Evolutionary conservation across 2,113 vertebrate genomes (phyloP).

Genomic region (Cricetomys ansorgei): DNA sequence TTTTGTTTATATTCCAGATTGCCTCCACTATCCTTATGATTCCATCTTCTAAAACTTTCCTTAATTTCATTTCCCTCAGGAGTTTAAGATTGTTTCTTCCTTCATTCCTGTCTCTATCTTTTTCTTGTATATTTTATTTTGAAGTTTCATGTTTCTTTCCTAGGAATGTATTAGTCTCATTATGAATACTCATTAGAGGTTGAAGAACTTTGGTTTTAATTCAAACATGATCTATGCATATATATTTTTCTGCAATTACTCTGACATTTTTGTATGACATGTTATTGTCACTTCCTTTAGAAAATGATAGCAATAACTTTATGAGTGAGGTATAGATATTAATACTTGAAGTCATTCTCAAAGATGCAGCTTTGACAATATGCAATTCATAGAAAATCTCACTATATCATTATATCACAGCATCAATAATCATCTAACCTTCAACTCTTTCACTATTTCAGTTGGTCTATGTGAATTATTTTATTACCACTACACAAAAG

Average conservation of each 20-base stretch:
- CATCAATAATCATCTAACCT: background rate
- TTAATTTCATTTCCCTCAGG: background rate
- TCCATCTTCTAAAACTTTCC: background rate
- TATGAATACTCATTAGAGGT: background rate
- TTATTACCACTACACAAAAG: background rate
- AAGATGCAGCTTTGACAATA: background rate
- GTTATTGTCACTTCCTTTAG: background rate
- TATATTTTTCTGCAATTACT: background rate
- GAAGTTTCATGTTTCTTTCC: background rate
- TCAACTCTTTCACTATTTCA: background rate
- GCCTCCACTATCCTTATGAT: background rate
- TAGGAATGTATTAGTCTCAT: background rate
- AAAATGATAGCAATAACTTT: background rate
- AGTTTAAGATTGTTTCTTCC: background rate
- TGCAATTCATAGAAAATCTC: background rate
- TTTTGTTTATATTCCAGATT: background rate
- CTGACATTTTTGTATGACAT: background rate
- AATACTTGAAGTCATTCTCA: background rate
- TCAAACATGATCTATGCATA: too few relatives aligned
- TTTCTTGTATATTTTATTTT: background rate
- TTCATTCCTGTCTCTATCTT: too few relatives aligned
- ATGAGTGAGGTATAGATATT: too few relatives aligned
- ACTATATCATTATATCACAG: too few relatives aligned
- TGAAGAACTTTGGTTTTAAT: background rate
- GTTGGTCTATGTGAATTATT: background rate